Base-by-base conservation (phyloP, 2,113 vertebrate genomes). In the Caranx ignobilis region DNA sequence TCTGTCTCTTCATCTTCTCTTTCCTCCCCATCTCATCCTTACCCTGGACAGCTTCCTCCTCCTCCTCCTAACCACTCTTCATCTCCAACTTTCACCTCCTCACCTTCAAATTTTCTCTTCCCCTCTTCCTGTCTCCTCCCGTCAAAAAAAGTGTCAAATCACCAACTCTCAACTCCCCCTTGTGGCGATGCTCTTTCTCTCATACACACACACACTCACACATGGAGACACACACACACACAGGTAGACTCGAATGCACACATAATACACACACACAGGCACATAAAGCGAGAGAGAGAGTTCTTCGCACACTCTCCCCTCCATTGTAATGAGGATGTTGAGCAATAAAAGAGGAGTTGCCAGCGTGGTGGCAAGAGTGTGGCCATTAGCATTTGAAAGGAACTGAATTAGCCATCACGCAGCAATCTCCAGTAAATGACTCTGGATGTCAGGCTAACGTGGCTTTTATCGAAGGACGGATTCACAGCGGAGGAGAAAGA, bases 101-200 rank as follows among this genome's bases (percentile, higher is more conserved):
- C 10, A 9, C 31, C 2, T 13, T 41, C 13, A 15, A 19, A 16
- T 12, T 55, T 50, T 21, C 5, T 32, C 6, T 19, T 62, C 15
- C 26, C 9, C 18, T 48, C 35, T 32, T 12, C 26, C 15, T 43
- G 18, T 26, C 4, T 21, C 16, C 21, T 21, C 45, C 59, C 37
- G 37, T 64, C 26, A 45, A 52, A 16, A 15, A 64, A 56, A 82
- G 41, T 75, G 47, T 69, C 65, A 83, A 86, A 87, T 89, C 81
- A 59, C 78, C 64, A 77, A 87, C 81, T 85, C 89, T 86, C 88
- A 84, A 83, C 93, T 94, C 91, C 94, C 91, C 87, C 93, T 94
- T 90, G 92, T 94, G 93, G 93, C 62, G 71, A 84, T 71, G 59
- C 54, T 50, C 9, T 39, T 7, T 5, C 32, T 21, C 73, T 62